Evolutionary conservation across 2,888 invertebrate species (phyloP).

Genomic region (Lathronympha strigana): DNA sequence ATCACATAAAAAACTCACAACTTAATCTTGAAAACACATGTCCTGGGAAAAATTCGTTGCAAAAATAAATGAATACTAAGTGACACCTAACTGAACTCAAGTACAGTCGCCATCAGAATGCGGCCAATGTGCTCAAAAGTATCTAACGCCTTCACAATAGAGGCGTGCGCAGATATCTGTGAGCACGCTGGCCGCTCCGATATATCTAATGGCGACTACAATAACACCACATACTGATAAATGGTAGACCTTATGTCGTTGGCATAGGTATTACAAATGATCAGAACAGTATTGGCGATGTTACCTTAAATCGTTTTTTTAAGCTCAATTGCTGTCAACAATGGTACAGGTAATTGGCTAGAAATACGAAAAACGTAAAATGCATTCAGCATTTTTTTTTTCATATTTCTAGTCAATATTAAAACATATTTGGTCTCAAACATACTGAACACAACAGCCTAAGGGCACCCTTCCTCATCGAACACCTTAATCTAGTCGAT

Average conservation of each 20-base stretch:
- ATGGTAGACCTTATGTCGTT: background rate
- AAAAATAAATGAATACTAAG: background rate
- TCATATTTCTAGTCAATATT: conserved; percentile 18
- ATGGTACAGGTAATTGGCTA: background rate
- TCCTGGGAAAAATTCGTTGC: conserved; percentile 13
- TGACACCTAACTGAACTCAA: background rate
- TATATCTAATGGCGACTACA: too few species aligned
- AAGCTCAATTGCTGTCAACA: background rate
- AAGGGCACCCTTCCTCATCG: conserved; percentile 22
- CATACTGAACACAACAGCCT: conserved; percentile 38
- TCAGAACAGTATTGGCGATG: too few species aligned
- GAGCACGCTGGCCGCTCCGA: too few species aligned
- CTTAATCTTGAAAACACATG: conserved; percentile 46
- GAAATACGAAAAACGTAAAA: conserved; percentile 11
- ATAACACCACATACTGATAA: too few species aligned
- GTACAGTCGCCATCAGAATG: too few species aligned
- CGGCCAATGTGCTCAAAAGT: too few species aligned
- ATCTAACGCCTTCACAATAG: too few species aligned
- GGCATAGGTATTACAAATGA: background rate
- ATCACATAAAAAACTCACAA: conserved; percentile 66
- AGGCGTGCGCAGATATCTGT: too few species aligned
- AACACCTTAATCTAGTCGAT: conserved; percentile 29
- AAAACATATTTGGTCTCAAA: conserved; percentile 39
- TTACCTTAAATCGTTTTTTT: too few species aligned
- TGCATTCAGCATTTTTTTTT: background rate